Evolutionary conservation across 2,797 vertebrate genomes (phyloP).

Genomic region (Artibeus lituratus): DNA sequence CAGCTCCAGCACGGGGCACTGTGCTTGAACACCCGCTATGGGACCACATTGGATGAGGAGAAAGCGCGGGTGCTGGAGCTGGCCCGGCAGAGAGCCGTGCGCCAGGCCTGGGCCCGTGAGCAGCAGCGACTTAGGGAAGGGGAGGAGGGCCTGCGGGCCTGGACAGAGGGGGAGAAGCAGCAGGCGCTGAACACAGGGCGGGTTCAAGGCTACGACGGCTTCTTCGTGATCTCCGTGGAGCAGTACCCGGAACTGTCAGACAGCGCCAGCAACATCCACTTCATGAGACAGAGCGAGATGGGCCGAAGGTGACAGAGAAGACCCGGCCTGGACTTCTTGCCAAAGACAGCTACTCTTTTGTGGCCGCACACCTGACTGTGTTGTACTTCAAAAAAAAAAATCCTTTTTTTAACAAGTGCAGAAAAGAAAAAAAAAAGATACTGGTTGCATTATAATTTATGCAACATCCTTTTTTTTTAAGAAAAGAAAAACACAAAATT

Average conservation of each 20-base stretch:
- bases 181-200: conserved; percentile 93
- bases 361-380: conserved; percentile 91
- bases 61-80: conserved; percentile 92
- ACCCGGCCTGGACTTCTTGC: conserved; percentile 92
- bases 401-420: conserved; percentile 76
- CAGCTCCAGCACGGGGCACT: conserved; percentile 90
- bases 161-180: conserved; percentile 97
- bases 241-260: conserved; percentile 98
- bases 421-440: conserved; percentile 81
- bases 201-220: conserved; percentile 97
- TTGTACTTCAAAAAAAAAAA: conserved; percentile 84
- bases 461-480: conserved; percentile 84
- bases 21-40: conserved; percentile 94
- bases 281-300: conserved; percentile 99
- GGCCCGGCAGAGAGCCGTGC: conserved; percentile 91
- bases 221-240: conserved; percentile 96
- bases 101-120: conserved; percentile 92
- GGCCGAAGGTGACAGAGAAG: conserved; percentile 98
- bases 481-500: conserved; percentile 78
- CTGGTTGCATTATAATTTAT: conserved; percentile 92
- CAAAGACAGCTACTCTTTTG: conserved; percentile 98
- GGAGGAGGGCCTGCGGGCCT: conserved; percentile 94
- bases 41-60: conserved; percentile 94
- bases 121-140: conserved; percentile 96
- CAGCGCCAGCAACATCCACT: conserved; percentile 97